Percentiles rank a stretch among this genome's conserved stretches.
phyloP scores from a whole-genome alignment of 2,888 invertebrate genomes.

The Drosophila putrida region DNA sequence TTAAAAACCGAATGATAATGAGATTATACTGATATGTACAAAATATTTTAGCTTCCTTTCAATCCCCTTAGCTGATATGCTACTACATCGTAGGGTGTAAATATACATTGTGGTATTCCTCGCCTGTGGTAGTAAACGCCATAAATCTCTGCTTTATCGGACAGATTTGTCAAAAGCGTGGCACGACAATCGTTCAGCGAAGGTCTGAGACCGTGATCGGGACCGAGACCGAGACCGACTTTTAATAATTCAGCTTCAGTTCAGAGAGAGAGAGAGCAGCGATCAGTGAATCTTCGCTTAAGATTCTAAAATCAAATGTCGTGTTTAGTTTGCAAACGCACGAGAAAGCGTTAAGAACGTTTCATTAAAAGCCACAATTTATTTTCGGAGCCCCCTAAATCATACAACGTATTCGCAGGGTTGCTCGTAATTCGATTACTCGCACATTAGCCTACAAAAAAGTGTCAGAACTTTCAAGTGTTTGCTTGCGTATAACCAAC shows the following conservation, averaged over 20 bases:
- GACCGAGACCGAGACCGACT: conserved; percentile 35
- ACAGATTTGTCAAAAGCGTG: conserved; percentile 78
- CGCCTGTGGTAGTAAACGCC: conserved; percentile 26
- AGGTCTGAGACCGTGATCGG: conserved; percentile 31
- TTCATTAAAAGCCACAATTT: not conserved
- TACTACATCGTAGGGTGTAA: conserved; percentile 3
- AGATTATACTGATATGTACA: too few relatives aligned
- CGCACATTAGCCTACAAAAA: conserved; percentile 30
- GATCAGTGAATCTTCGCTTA: conserved; percentile 28
- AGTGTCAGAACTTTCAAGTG: conserved; percentile 49
- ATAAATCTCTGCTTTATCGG: conserved; percentile 77
- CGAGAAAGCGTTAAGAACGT: conserved; percentile 48
- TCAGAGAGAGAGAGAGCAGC: conserved; percentile 21
- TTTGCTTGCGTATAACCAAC: conserved; percentile 22
- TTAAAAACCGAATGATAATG: too few relatives aligned
- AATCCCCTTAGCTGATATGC: conserved; percentile 16
- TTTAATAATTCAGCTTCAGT: conserved; percentile 27
- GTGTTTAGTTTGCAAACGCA: conserved; percentile 55
- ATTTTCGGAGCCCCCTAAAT: conserved; percentile 6
- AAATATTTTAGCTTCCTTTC: too few relatives aligned
- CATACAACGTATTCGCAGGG: conserved; percentile 11
- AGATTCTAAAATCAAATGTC: conserved; percentile 20
- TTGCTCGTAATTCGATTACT: conserved; percentile 26
- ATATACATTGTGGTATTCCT: conserved; percentile 36
- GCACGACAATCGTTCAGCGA: conserved; percentile 44